A percentile compares a stretch with the other conserved stretches of the same genome.
These are phyloP conservation scores for Dipodomys merriami DNA, from an alignment of 2,113 vertebrate genomes.

Conservation along the genomic window DNA sequence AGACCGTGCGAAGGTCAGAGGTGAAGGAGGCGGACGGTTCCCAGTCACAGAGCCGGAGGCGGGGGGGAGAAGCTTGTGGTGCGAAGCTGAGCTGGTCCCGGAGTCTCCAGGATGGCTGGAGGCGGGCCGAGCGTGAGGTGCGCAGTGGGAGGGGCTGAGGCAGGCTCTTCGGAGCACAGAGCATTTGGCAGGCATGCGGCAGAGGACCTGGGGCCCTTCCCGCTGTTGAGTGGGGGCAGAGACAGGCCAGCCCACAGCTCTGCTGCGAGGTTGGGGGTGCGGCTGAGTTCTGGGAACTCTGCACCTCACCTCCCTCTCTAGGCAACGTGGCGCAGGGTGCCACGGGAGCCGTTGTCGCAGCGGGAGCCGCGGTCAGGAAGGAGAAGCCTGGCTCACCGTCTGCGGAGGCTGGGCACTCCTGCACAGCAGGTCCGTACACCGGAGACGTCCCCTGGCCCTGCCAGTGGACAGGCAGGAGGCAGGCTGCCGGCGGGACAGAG, in stretches of 20 bases:
- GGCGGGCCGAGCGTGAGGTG: background rate
- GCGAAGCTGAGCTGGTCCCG: background rate
- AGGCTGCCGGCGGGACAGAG: no score
- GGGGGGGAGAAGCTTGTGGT: no score
- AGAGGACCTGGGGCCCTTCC: background rate
- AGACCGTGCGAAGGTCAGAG: accelerated
- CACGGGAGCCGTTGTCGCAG: no score
- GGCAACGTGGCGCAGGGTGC: no score
- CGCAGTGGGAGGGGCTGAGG: background rate
- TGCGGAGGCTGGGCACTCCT: no score
- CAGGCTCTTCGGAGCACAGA: background rate
- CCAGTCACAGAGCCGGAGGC: background rate
- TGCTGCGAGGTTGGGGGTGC: accelerated
- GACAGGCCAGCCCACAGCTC: accelerated
- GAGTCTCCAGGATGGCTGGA: background rate
- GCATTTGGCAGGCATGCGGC: background rate
- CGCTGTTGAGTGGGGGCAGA: accelerated
- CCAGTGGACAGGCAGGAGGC: no score
- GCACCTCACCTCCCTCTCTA: accelerated
- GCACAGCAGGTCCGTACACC: no score
- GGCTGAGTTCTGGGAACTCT: background rate
- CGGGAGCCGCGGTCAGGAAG: accelerated
- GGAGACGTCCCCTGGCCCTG: no score
- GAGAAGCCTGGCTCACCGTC: background rate
- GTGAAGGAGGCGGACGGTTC: background rate